Evolutionary conservation across 2,797 vertebrate genomes (phyloP).

Genomic region (Antennarius maculatus): DNA sequence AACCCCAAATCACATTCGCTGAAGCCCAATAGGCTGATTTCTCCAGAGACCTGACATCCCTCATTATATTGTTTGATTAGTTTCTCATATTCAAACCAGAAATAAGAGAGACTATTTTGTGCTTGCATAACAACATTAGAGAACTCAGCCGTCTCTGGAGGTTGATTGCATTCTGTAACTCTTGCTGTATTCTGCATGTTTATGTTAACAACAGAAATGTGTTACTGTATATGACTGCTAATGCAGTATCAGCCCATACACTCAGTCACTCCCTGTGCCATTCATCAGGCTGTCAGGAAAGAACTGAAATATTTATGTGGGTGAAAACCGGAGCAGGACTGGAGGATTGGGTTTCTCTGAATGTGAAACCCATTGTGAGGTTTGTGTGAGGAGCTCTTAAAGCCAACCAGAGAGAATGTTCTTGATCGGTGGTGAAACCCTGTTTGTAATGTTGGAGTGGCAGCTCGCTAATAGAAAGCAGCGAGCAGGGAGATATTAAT

Average conservation of each 20-base stretch:
- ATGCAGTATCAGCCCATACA: neutral
- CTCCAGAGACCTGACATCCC: neutral
- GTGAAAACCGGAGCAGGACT: conserved; percentile 29
- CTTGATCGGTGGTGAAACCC: conserved; percentile 17
- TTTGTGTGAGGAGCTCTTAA: neutral
- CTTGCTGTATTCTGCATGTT: too few relatives aligned
- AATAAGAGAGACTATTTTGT: neutral
- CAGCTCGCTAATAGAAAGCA: conserved; percentile 33
- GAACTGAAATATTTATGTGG: conserved; percentile 58
- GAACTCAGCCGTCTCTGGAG: too few relatives aligned
- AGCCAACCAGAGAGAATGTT: conserved; percentile 17
- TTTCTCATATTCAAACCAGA: neutral
- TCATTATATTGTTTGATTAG: neutral
- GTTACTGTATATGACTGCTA: neutral
- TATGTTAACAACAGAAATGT: too few relatives aligned
- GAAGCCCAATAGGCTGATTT: neutral
- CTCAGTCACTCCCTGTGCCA: neutral
- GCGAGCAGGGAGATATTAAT: conserved; percentile 48
- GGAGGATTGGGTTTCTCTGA: conserved; percentile 21
- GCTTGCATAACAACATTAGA: neutral
- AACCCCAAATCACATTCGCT: neutral
- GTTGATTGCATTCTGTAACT: too few relatives aligned
- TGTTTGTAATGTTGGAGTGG: conserved; percentile 36
- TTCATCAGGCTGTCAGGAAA: conserved; percentile 41
- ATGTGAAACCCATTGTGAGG: neutral